Evolutionary conservation across 2,797 vertebrate species (phyloP).

Genomic region (Sphenopsis melanotis): DNA sequence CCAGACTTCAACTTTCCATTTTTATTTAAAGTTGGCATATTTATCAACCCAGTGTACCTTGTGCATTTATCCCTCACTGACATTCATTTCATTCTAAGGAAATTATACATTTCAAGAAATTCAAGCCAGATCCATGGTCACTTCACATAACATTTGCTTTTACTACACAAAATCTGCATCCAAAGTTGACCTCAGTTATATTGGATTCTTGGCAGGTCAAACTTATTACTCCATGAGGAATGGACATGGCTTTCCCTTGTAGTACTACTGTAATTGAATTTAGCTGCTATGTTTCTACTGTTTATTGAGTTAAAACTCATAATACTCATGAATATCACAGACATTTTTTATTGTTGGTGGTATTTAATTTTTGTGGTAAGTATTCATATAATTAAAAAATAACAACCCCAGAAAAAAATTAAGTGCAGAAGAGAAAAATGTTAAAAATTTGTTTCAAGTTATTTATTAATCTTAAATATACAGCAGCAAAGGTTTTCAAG

Average conservation of each 20-base stretch:
- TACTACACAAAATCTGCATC: background rate
- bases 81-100: background rate
- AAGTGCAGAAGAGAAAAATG: background rate
- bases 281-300: background rate
- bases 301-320: background rate
- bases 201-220: background rate
- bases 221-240: background rate
- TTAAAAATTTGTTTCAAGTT: background rate
- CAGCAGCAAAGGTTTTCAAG: background rate
- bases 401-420: background rate
- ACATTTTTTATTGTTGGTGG: background rate
- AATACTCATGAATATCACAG: background rate
- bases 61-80: background rate
- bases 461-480: background rate
- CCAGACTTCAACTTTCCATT: background rate
- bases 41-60: background rate
- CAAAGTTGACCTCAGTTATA: background rate
- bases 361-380: background rate
- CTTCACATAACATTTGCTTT: background rate
- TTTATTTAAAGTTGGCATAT: background rate
- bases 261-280: background rate
- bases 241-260: background rate
- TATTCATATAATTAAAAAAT: background rate
- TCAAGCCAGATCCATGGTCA: background rate
- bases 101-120: background rate